Percentiles rank a stretch among this genome's conserved stretches.
Conservation (phyloP, 2,113 vertebrate species). For the Grallaria varia region DNA sequence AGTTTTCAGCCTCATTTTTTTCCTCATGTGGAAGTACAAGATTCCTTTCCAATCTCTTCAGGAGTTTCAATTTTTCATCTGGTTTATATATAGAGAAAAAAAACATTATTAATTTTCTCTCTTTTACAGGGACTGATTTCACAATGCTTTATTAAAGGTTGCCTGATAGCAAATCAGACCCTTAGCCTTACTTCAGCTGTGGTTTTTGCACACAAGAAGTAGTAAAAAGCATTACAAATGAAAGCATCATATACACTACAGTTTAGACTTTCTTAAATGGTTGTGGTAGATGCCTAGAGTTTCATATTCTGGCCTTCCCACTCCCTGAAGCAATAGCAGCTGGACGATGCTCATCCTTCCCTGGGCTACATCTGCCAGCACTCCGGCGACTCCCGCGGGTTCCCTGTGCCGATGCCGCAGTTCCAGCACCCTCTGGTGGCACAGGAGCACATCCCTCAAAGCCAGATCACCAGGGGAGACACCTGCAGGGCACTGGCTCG, state of each 20-base stretch:
- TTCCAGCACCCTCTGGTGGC: background rate
- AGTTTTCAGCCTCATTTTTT: background rate
- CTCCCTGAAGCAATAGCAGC: background rate
- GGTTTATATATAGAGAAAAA: background rate
- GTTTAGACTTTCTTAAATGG: background rate
- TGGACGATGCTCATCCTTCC: background rate
- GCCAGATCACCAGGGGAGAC: background rate
- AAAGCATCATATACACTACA: background rate
- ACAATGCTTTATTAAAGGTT: background rate
- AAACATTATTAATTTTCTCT: background rate
- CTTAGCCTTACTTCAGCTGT: background rate
- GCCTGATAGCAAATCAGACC: background rate
- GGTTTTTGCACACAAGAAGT: background rate
- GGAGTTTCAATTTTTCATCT: constrained; percentile 59
- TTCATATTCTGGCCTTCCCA: background rate
- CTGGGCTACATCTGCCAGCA: background rate
- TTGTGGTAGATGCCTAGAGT: background rate
- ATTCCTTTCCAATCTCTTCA: constrained; percentile 43
- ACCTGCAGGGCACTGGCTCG: too few species aligned
- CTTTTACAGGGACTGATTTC: background rate
- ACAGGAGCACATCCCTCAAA: background rate
- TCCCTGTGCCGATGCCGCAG: fast-evolving
- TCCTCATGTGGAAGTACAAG: background rate
- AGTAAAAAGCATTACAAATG: background rate
- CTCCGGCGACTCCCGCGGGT: background rate